Evolutionary conservation across 1,140 invertebrate genomes (phyloP).

Genomic region (Pseudomyrmex sp.): DNA sequence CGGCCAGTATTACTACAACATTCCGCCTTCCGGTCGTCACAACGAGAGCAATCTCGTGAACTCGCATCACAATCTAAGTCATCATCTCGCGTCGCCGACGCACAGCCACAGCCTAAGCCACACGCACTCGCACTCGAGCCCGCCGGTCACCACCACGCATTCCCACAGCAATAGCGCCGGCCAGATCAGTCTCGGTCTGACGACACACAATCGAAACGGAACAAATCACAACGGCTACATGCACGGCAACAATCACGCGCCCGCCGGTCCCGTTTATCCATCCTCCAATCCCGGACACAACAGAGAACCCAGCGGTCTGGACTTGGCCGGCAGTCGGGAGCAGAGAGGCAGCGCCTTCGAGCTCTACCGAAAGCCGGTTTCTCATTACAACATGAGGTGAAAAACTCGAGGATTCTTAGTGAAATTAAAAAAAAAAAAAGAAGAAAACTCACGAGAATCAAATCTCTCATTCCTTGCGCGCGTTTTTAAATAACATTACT

Average conservation of each 20-base stretch:
- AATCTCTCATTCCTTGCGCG: too few species aligned
- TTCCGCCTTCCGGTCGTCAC: constrained; percentile 85
- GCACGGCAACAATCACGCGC: constrained; percentile 77
- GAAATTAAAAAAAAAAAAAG: too few species aligned
- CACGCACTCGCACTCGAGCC: constrained; percentile 86
- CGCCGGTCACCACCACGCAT: constrained; percentile 82
- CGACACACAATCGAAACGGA: constrained; percentile 84
- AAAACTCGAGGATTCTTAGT: too few species aligned
- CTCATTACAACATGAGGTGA: constrained; percentile 92
- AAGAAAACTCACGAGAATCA: too few species aligned
- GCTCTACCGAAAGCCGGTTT: constrained; percentile 94
- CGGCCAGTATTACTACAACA: constrained; percentile 88
- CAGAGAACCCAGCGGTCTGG: constrained; percentile 86
- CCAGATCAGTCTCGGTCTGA: constrained; percentile 82
- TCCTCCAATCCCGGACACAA: constrained; percentile 81
- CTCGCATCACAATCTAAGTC: constrained; percentile 84
- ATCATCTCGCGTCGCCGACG: constrained; percentile 80
- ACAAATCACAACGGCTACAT: constrained; percentile 79
- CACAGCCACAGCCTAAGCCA: constrained; percentile 84
- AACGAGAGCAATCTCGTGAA: constrained; percentile 81
- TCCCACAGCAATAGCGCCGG: constrained; percentile 85
- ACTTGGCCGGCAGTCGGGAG: constrained; percentile 94
- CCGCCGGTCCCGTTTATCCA: constrained; percentile 66
- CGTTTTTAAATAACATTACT: too few species aligned
- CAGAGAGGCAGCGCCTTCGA: constrained; percentile 98